These are phyloP conservation scores for Bergia sp. DNA, from an alignment of 92 coral and sea anemone species.

Conservation along the genomic window DNA sequence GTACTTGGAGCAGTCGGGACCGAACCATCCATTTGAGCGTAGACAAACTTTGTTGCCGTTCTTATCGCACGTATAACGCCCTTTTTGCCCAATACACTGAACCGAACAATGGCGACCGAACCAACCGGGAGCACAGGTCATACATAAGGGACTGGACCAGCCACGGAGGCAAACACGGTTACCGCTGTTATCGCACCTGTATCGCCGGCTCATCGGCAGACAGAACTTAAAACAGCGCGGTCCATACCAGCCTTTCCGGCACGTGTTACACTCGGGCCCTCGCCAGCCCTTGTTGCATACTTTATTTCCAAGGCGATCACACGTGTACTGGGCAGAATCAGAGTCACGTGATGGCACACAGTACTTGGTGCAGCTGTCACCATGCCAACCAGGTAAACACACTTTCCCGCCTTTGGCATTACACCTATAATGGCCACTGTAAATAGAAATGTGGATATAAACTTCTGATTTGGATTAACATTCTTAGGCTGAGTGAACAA, in stretches of 20 bases:
- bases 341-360: slow-evolving; percentile 54
- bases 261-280: slow-evolving; percentile 33
- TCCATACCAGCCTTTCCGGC: slow-evolving; percentile 66
- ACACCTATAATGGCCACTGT: slow-evolving; percentile 58
- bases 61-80: slow-evolving; percentile 58
- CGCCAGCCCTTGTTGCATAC: slow-evolving; percentile 59
- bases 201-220: slow-evolving; percentile 44
- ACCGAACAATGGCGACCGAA: slow-evolving; percentile 41
- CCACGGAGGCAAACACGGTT: slow-evolving; percentile 50
- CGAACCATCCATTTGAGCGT: slow-evolving; percentile 53
- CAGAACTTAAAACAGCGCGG: slow-evolving; percentile 55
- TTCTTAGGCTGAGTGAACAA: not conserved
- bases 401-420: slow-evolving; percentile 52
- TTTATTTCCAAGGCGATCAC: slow-evolving; percentile 58
- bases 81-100: slow-evolving; percentile 15
- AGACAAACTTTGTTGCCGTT: slow-evolving; percentile 49
- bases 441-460: not conserved
- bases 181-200: slow-evolving; percentile 48
- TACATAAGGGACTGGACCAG: slow-evolving; percentile 61
- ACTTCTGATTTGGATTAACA: not conserved
- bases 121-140: slow-evolving; percentile 41
- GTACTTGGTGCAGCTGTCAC: slow-evolving; percentile 47
- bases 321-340: slow-evolving; percentile 55
- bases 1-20: slow-evolving; percentile 48
- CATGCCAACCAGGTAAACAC: slow-evolving; percentile 53